A percentile compares a stretch with the other conserved stretches of the same genome.
Conservation (phyloP, 2,113 vertebrate species). For the Trematocara variabile region DNA sequence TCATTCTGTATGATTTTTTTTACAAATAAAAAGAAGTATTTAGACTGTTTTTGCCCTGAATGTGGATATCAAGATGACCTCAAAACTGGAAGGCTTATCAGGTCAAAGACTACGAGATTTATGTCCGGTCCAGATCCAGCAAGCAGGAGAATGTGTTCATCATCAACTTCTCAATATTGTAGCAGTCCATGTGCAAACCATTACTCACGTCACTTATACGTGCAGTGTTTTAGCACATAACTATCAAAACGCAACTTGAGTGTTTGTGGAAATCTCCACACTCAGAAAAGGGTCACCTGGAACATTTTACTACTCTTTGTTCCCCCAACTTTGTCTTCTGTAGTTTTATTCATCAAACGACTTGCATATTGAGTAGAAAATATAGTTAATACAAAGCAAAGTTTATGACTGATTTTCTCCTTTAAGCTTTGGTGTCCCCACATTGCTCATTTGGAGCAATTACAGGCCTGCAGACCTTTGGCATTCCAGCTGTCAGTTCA, state of each 20-base stretch:
- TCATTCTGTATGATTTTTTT: neutral
- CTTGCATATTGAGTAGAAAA: neutral
- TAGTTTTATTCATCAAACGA: neutral
- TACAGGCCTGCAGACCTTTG: neutral
- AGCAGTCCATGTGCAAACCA: neutral
- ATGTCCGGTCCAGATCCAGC: neutral
- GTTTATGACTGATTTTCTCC: neutral
- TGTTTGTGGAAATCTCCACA: neutral
- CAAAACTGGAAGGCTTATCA: neutral
- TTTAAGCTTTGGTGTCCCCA: neutral
- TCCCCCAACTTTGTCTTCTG: neutral
- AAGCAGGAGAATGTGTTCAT: neutral
- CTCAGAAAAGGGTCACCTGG: neutral
- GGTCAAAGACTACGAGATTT: neutral
- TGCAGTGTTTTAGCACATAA: neutral
- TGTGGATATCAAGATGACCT: neutral
- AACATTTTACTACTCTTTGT: neutral
- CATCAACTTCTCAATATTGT: neutral
- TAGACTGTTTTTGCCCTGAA: neutral
- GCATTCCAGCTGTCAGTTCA: neutral
- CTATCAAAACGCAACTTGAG: neutral
- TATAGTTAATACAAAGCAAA: neutral
- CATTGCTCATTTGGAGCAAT: neutral
- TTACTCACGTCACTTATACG: neutral
- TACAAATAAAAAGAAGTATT: neutral